Evolutionary conservation across 2,797 vertebrate species (phyloP), one percentile per base, ranked within the genome.

Genomic region (Notoglanidium macrostoma): DNA sequence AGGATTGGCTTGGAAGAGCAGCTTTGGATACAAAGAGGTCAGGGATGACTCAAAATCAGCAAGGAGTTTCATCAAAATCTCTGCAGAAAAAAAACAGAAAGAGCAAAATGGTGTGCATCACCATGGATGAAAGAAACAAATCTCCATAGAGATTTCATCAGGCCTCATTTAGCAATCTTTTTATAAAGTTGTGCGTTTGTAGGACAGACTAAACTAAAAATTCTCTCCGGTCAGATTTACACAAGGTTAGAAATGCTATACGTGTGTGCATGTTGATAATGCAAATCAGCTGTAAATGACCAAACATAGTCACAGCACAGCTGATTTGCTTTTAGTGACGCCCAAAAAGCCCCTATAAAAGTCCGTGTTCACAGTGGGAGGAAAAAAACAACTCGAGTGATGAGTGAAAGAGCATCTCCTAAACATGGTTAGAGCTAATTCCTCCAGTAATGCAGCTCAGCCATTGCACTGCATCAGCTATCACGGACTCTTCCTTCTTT

Each of bases 1-100:
- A 21, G 40, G 5, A 8, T 1, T 32, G 7, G 87, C 89, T 7
- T 85, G 89, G 29, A 82, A 93, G 90, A 93, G 90, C 88, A 94
- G 95, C 90, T 78, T 92, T 84, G 87, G 92, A 89, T 94, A 97
- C 87, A 98, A 93, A 57, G 59, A 90, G 87, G 92, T 91, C 4
- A 98, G 91, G 67, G 93, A 89, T 0, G 91, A 83, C 86, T 97
- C 95, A 26, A 98, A 94, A 35, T 92, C 91, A 83, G 88, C 70
- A 88, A 99, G 90, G 74, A 99, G 85, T 78, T 93, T 94, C 86
- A 82, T 85, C 73, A 97, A 55, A 72, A 88, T 63, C 51, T 87
- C 88, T 90, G 54, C 10, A 61, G 11, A 26, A 15, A 68, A 55
- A 19, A 1, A 35, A 23, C 3, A 26, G 83, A 78, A 80, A 21